Base-by-base conservation (phyloP, 2,797 vertebrate species). In the Ateles fusciceps region DNA sequence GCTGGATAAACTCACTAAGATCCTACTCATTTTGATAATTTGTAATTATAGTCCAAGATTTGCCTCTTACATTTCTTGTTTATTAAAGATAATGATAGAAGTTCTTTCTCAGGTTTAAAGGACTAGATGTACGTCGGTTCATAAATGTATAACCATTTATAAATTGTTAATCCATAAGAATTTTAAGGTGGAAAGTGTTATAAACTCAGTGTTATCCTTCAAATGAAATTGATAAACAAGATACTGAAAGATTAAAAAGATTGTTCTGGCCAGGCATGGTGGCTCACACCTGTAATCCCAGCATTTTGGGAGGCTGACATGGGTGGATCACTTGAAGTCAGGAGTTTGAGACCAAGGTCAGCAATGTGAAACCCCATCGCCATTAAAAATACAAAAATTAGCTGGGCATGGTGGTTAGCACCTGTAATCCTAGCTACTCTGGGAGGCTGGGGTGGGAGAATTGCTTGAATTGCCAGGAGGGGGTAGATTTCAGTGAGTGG, bases 241-340 rank as follows among this genome's bases (percentile, higher is more conserved):
- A 50, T 96, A 94, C 10, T 96, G 96, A 91, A 74, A 85, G 46
- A 76, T 97, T 83, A 42, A 71, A 95, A 89, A 95, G 30, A 64
- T 74, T 79, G 2, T 33, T 96, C 52, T 55, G 52, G 52, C 52
- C 21, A 55, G 21, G 21, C 21, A 22, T 22, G 7, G 7, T 55
- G 52, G 52, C 52, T 22, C 52, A 55, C 3, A 55, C 8, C 52
- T 55, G 21, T 55, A 55, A 55, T 55, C 52, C 52, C 52, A 55
- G 52, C 52, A 55, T 7, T 55, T 55, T 55, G 52, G 21, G 52
- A 55, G 52, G 52, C 52, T 55, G 52, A 55, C 7, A 55, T 55
- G 52, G 52, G 21, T 55, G 21, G 52, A 22, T 55, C 52, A 55
- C 52, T 55, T 55, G 52, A 55, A 2, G 21, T 55, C 52, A 55